phyloP scores from a whole-genome alignment of 1,140 invertebrate species.

The Telenomus remus region DNA sequence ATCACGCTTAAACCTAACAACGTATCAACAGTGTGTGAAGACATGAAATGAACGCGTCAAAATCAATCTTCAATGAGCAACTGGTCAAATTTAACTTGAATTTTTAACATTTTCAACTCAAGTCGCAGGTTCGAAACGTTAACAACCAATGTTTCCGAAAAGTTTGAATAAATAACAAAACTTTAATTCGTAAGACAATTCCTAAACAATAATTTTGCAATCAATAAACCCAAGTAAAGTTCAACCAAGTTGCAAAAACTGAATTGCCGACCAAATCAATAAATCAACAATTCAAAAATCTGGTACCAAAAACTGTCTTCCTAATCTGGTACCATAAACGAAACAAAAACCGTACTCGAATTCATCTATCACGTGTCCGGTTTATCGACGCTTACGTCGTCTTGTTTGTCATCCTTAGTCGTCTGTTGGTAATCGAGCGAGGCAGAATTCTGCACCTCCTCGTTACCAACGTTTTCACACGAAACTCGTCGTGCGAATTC shows the following conservation, averaged over 20 bases:
- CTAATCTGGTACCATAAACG: background rate
- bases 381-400: background rate
- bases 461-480: constrained; percentile 22
- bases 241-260: too few relatives aligned
- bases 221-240: too few relatives aligned
- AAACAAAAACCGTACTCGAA: background rate
- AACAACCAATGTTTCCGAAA: too few relatives aligned
- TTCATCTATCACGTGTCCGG: constrained; percentile 5
- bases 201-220: too few relatives aligned
- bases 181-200: too few relatives aligned
- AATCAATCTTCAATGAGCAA: background rate
- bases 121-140: too few relatives aligned
- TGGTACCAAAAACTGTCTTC: too few relatives aligned
- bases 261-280: too few relatives aligned
- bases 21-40: constrained; percentile 3
- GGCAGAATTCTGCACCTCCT: constrained; percentile 30
- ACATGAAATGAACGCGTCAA: background rate
- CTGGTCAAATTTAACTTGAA: too few relatives aligned
- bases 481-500: constrained; percentile 27
- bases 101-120: too few relatives aligned
- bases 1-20: constrained; percentile 10
- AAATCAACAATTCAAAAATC: too few relatives aligned
- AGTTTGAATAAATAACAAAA: too few relatives aligned
- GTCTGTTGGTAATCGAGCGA: constrained; percentile 15
- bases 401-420: background rate